Conservation (phyloP, 1,140 invertebrate genomes). For the Drosophila teissieri region DNA sequence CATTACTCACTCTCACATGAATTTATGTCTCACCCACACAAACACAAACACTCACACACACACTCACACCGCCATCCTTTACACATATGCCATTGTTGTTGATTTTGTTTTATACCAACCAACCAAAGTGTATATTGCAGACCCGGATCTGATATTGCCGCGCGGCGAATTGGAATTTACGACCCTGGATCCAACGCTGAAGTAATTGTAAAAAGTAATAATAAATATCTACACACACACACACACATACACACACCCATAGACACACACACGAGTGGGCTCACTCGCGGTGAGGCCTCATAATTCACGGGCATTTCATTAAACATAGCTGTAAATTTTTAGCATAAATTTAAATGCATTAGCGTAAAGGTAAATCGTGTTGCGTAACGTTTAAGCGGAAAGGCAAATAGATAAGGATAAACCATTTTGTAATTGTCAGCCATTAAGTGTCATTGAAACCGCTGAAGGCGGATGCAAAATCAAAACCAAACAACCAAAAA, state of each 20-base stretch:
- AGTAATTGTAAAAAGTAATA: conserved; percentile 83
- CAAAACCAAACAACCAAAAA: conserved; percentile 22
- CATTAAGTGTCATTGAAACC: conserved; percentile 28
- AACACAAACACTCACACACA: conserved; percentile 7
- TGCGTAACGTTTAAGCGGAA: conserved; percentile 20
- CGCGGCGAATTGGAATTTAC: conserved; percentile 85
- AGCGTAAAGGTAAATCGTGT: conserved; percentile 60
- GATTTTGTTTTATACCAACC: conserved; percentile 82
- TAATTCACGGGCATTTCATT: conserved; percentile 76
- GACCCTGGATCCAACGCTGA: conserved; percentile 83
- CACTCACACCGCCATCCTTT: background rate
- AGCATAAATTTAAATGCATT: conserved; percentile 80
- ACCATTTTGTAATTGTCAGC: conserved; percentile 51
- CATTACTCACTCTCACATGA: conserved; percentile 53
- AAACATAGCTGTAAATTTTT: conserved; percentile 79
- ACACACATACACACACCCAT: conserved; percentile 20
- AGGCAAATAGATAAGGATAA: conserved; percentile 16
- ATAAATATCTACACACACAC: conserved; percentile 64
- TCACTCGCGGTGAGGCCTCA: conserved; percentile 29
- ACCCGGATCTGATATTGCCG: conserved; percentile 84
- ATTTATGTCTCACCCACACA: conserved; percentile 49
- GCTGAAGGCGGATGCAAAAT: conserved; percentile 13
- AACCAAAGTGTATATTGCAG: conserved; percentile 85
- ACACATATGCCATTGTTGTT: conserved; percentile 65
- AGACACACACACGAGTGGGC: conserved; percentile 24